phyloP scores from a whole-genome alignment of 1,140 invertebrate genomes.

The Muscidifurax raptorellus region DNA sequence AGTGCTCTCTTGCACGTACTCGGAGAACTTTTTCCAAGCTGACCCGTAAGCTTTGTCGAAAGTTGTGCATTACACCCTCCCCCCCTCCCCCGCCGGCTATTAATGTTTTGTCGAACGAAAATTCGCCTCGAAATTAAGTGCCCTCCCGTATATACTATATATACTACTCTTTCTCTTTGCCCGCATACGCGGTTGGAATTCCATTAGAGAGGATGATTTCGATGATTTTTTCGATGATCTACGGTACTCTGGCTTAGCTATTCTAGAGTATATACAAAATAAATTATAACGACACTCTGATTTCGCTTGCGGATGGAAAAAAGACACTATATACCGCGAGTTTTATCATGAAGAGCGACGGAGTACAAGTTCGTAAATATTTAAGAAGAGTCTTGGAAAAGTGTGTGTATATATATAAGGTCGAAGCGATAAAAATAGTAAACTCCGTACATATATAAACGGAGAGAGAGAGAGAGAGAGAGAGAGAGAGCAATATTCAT shows the following conservation, averaged over 20 bases:
- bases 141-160: background rate
- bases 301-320: no score
- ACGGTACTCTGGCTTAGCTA: no score
- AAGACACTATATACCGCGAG: no score
- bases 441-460: no score
- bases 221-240: no score
- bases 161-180: no score
- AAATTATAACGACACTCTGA: no score
- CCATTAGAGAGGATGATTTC: no score
- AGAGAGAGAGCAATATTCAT: background rate
- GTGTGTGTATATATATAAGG: background rate
- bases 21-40: conserved; percentile 28
- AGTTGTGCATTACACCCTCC: conserved; percentile 48
- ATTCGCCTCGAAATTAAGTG: conserved; percentile 54
- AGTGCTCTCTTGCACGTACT: conserved; percentile 17
- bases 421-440: background rate
- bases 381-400: no score
- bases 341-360: background rate
- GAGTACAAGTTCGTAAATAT: no score
- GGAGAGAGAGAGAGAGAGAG: background rate
- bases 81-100: conserved; percentile 38
- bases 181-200: no score
- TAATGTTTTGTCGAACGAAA: conserved; percentile 52
- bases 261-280: no score
- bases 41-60: background rate